These are phyloP conservation scores for Orthosia gothica DNA, from an alignment of 2,888 invertebrate species.

Conservation along the genomic window DNA sequence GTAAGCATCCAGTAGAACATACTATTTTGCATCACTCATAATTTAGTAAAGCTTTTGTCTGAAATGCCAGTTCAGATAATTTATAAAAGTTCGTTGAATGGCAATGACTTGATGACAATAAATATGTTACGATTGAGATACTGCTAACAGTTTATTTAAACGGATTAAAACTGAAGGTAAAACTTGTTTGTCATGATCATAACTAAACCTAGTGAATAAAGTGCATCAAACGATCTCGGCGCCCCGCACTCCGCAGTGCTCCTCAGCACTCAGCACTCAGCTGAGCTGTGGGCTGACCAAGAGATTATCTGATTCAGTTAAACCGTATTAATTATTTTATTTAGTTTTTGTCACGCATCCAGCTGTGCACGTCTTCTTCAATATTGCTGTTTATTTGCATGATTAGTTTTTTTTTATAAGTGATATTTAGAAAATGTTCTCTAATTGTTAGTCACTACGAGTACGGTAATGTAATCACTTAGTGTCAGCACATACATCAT, in stretches of 20 bases:
- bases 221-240: constrained; percentile 80
- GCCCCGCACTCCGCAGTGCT: constrained; percentile 63
- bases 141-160: constrained; percentile 87
- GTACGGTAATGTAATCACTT: constrained; percentile 87
- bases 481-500: constrained; percentile 90
- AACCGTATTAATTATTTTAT: constrained; percentile 82
- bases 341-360: constrained; percentile 90
- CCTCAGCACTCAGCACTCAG: constrained; percentile 50
- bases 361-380: constrained; percentile 90
- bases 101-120: constrained; percentile 81
- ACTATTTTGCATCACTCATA: constrained; percentile 90
- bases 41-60: constrained; percentile 90
- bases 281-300: constrained; percentile 72
- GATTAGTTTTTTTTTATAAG: constrained; percentile 84
- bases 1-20: constrained; percentile 95
- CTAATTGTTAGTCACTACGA: constrained; percentile 88
- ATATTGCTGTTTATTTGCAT: constrained; percentile 90
- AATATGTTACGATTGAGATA: constrained; percentile 82
- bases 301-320: constrained; percentile 81
- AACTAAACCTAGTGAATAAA: constrained; percentile 83
- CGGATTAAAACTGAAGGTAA: constrained; percentile 87
- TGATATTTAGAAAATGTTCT: constrained; percentile 79
- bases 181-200: constrained; percentile 85
- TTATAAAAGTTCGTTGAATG: constrained; percentile 86
- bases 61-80: constrained; percentile 89